Conservation (phyloP, 2,113 vertebrate species). For the Clarias macrocephalus region DNA sequence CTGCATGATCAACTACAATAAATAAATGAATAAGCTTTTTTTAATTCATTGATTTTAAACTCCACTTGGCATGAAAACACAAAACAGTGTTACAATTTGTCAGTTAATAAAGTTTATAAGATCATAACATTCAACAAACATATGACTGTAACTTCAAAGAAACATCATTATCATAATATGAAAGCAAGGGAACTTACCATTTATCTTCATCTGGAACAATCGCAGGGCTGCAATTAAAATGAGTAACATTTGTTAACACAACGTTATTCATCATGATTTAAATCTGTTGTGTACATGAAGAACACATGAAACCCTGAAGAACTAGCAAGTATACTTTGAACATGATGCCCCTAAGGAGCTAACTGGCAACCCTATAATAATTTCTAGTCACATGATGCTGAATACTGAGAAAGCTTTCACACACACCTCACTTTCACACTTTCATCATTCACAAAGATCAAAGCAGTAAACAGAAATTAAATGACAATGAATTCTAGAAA, state of each 20-base stretch:
- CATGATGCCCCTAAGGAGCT: background rate
- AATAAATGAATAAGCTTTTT: background rate
- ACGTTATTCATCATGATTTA: background rate
- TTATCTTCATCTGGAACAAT: slow-evolving; percentile 83
- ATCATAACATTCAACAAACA: background rate
- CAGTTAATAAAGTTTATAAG: background rate
- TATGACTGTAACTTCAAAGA: background rate
- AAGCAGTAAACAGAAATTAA: background rate
- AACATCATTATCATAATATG: background rate
- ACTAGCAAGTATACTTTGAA: background rate
- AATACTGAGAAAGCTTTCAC: background rate
- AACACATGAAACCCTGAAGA: background rate
- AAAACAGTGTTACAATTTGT: background rate
- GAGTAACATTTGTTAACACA: background rate
- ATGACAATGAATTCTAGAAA: background rate
- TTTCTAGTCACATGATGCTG: background rate
- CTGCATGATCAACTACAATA: background rate
- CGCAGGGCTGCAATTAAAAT: slow-evolving; percentile 69
- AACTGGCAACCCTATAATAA: background rate
- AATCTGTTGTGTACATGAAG: background rate
- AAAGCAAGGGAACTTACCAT: slow-evolving; percentile 70
- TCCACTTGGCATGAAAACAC: background rate
- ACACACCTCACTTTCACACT: background rate
- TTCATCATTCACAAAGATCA: background rate
- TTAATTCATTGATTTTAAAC: background rate